Base-by-base conservation (phyloP, 92 coral and sea anemone genomes). In the Epizoanthus rinbou region DNA sequence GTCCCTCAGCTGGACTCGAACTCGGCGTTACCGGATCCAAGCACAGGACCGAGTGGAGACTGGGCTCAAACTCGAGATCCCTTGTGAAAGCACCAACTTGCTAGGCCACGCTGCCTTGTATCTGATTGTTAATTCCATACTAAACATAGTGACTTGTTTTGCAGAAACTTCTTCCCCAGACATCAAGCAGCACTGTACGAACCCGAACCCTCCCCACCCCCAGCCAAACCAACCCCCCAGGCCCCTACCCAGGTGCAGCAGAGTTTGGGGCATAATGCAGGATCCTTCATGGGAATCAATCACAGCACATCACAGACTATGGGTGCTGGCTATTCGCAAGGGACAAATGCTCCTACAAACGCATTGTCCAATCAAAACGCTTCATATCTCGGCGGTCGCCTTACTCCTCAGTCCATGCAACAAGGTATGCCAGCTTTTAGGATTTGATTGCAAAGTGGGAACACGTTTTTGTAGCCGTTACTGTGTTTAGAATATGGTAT, bases 101-200 rank as follows among this genome's bases (percentile, higher is more conserved):
- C 31, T 28, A 28, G 31, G 31, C 31, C 31, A 2, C 31, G 31
- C 31, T 28, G 31, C 31, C 31, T 28, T 28, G 31, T 28, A 28
- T 28, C 31, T 28, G 64, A 16, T 16, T 23, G 17, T 23, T 11
- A 47, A 10, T 24, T 14, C 33, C 41, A 3, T 64, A 64, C 28
- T 17, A 8, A 15, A 43, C 10, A 5, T 54, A 17, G 31, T 16
- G 41, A 53, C 21, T 54, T 31, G 24, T 68, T 73, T 81, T 64
- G 41, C 73, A 97, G 99, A 83, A 97, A 97, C 88, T 97, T 83
- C 86, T 97, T 94, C 88, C 99, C 99, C 59, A 88, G 94, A 87
- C 98, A 94, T 81, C 99, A 92, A 74, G 95, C 98, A 22, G 91
- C 95, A 3, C 47, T 93, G 73, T 43, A 79, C 43, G 90, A 88